phyloP scores from a whole-genome alignment of 92 coral and sea anemone genomes.

The Plumapathes pennacea region DNA sequence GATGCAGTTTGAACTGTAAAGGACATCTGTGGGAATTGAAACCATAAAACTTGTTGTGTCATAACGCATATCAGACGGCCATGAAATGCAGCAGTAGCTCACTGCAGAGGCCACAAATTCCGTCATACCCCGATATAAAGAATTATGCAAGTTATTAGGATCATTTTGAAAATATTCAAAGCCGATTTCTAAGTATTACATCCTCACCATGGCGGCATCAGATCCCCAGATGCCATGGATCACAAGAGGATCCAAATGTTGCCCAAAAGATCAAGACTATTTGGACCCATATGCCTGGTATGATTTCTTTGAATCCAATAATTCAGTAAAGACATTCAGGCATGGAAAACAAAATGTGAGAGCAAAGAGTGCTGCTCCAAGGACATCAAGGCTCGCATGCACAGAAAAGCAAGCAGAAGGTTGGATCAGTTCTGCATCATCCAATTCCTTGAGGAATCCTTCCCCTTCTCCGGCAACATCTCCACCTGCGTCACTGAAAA shows the following conservation, averaged over 20 bases:
- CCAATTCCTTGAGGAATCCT: conserved; percentile 43
- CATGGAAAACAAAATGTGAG: conserved; percentile 27
- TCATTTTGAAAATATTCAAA: too few species aligned
- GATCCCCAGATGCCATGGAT: conserved; percentile 60
- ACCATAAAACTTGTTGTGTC: too few species aligned
- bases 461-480: conserved; percentile 80
- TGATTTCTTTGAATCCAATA: conserved; percentile 42
- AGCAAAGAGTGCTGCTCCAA: conserved; percentile 62
- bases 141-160: too few species aligned
- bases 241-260: conserved; percentile 36
- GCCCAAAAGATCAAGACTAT: conserved; percentile 6
- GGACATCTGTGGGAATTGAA: too few species aligned
- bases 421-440: conserved; percentile 45
- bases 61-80: too few species aligned
- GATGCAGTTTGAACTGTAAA: too few species aligned
- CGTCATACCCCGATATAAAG: too few species aligned
- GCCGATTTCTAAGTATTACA: too few species aligned
- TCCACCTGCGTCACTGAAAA: conserved; percentile 71
- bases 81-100: too few species aligned
- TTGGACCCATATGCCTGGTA: conserved; percentile 65
- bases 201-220: too few species aligned
- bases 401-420: conserved; percentile 1
- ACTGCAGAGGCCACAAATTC: too few species aligned
- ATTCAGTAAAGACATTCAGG: conserved; percentile 1
- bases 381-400: conserved; percentile 10